phyloP scores from a whole-genome alignment of 2,797 vertebrate genomes.

The Phrynocephalus forsythii region DNA sequence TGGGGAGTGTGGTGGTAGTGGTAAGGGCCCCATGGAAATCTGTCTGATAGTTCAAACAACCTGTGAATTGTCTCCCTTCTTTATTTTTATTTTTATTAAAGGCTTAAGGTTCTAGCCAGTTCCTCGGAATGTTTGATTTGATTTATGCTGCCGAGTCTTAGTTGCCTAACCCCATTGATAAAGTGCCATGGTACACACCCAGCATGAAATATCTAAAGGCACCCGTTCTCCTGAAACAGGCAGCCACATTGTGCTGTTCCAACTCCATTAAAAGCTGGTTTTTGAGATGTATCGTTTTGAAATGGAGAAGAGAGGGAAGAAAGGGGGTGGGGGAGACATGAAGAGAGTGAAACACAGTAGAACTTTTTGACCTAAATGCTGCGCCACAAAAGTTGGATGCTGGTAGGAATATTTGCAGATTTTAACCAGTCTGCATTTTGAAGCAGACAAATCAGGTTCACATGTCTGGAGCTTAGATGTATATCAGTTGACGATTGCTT shows the following conservation, averaged over 20 bases:
- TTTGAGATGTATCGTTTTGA: background rate
- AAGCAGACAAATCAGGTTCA: background rate
- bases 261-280: conserved; percentile 69
- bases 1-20: conserved; percentile 24
- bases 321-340: too few relatives aligned
- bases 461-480: background rate
- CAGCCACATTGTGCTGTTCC: conserved; percentile 77
- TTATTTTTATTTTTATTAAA: conserved; percentile 59
- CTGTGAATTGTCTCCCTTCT: conserved; percentile 64
- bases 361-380: background rate
- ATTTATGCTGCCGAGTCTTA: conserved; percentile 78
- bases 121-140: conserved; percentile 64
- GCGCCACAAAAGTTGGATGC: background rate
- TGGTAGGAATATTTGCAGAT: background rate
- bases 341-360: background rate
- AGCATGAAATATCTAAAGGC: conserved; percentile 60
- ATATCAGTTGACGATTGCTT: background rate
- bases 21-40: conserved; percentile 45
- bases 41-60: conserved; percentile 66
- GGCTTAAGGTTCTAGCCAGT: conserved; percentile 62
- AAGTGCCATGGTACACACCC: background rate
- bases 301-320: background rate
- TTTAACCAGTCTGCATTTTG: background rate
- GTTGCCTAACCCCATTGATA: conserved; percentile 68
- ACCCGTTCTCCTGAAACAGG: conserved; percentile 68